phyloP scores from a whole-genome alignment of 2,113 vertebrate species.

The Sialia sialis region DNA sequence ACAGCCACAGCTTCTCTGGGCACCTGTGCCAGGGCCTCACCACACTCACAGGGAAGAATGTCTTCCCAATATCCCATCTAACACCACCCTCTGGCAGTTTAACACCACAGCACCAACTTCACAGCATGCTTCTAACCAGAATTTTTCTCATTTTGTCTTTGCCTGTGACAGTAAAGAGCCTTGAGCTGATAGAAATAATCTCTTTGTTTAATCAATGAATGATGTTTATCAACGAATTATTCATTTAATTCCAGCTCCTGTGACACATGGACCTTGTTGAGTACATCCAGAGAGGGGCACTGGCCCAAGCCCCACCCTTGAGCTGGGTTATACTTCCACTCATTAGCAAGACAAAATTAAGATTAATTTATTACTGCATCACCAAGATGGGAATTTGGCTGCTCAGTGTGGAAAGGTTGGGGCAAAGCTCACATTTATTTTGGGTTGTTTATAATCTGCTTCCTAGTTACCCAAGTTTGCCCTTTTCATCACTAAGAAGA shows the following conservation, averaged over 20 bases:
- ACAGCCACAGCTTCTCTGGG: not conserved
- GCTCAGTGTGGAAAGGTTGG: not conserved
- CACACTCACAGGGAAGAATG: not conserved
- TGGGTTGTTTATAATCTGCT: conserved; percentile 62
- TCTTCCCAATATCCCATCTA: not conserved
- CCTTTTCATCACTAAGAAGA: conserved; percentile 22
- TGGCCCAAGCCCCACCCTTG: not conserved
- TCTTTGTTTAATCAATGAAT: no score
- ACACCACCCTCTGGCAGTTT: not conserved
- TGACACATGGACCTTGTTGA: not conserved
- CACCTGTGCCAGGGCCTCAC: not conserved
- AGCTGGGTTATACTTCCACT: not conserved
- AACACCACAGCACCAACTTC: not conserved
- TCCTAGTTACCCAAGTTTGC: conserved; percentile 33
- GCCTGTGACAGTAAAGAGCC: not conserved
- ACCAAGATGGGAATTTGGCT: not conserved
- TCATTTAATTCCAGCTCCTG: not conserved
- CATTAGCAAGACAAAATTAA: not conserved
- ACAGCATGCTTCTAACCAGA: not conserved
- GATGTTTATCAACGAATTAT: not conserved
- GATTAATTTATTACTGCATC: not conserved
- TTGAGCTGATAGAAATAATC: not conserved
- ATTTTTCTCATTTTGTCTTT: not conserved
- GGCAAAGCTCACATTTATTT: conserved; percentile 27
- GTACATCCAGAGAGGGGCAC: not conserved